Percentiles rank a stretch among this genome's conserved stretches.
Evolutionary conservation across 2,888 invertebrate genomes (phyloP).

Genomic region (Lepidonotus clava): DNA sequence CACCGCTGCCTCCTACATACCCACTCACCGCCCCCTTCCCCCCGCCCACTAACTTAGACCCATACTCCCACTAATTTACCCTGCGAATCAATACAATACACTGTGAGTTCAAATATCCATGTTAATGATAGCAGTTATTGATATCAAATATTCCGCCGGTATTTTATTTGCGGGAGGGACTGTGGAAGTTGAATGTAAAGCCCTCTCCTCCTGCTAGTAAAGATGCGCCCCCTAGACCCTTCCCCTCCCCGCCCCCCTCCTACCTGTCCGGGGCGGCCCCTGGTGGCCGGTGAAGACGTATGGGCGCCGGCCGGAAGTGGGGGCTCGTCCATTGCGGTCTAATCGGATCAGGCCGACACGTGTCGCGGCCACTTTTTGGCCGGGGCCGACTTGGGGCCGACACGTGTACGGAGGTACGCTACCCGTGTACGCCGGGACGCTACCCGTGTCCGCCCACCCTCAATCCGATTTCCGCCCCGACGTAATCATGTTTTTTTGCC

Average conservation of each 20-base stretch:
- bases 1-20: background rate
- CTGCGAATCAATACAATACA: no score
- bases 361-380: background rate
- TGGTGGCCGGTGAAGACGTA: background rate
- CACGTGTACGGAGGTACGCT: background rate
- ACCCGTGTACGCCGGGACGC: background rate
- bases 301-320: background rate
- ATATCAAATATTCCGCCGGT: no score
- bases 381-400: background rate
- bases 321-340: background rate
- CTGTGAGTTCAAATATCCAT: no score
- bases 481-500: conserved; percentile 47
- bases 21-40: background rate
- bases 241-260: background rate
- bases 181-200: no score
- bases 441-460: conserved; percentile 9
- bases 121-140: no score
- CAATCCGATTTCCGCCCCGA: conserved; percentile 16
- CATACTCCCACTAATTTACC: no score
- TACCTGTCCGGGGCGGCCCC: background rate
- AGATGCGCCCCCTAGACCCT: background rate
- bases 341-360: conserved; percentile 27
- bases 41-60: no score
- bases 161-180: no score
- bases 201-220: no score